Conservation (phyloP, 2,888 invertebrate genomes). For the Lapara coniferarum region DNA sequence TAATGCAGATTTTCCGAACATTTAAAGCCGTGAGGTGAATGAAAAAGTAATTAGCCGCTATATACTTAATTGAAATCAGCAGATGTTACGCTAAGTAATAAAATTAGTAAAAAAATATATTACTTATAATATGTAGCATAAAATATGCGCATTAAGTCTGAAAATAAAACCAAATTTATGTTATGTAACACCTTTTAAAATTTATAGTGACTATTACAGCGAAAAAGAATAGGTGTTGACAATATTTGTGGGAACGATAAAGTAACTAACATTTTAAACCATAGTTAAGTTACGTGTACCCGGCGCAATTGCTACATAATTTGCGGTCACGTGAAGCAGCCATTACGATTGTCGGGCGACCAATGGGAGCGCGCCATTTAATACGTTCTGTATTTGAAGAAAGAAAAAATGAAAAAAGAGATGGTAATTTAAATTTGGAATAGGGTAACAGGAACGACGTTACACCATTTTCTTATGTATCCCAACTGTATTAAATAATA, state of each 20-base stretch:
- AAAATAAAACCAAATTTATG: too few species aligned
- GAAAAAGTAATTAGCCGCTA: neutral
- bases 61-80: neutral
- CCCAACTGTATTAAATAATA: neutral
- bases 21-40: neutral
- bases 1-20: too few species aligned
- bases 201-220: neutral
- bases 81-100: neutral
- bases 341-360: slow-evolving; percentile 68
- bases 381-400: slow-evolving; percentile 76
- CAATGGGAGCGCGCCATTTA: slow-evolving; percentile 74
- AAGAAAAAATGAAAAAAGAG: slow-evolving; percentile 50
- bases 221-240: neutral
- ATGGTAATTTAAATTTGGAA: slow-evolving; percentile 56
- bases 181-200: too few species aligned
- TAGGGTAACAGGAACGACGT: slow-evolving; percentile 38
- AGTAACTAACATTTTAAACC: slow-evolving; percentile 39
- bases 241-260: slow-evolving; percentile 1
- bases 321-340: slow-evolving; percentile 81
- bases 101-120: neutral
- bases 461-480: slow-evolving; percentile 14
- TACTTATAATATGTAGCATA: neutral
- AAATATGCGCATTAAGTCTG: too few species aligned
- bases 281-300: slow-evolving; percentile 57
- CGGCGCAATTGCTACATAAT: slow-evolving; percentile 71